Evolutionary conservation across 1,140 invertebrate species (phyloP), one percentile per base, ranked within the genome.

Genomic region (Pachypsylla venusta): DNA sequence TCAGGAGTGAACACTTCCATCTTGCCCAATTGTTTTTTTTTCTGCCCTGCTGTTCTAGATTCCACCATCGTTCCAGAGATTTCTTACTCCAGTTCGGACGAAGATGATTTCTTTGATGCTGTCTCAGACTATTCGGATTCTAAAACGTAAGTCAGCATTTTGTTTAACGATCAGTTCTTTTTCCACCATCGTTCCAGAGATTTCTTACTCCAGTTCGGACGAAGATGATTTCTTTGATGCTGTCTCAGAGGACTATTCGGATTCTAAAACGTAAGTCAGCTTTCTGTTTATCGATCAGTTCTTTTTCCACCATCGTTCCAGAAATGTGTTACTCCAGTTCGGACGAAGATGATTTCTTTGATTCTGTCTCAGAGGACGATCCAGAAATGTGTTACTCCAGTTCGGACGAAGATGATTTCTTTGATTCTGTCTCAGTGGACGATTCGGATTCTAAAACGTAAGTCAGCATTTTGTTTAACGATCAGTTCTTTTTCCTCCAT

Each of bases 151-250:
- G 42, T 48, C n/a, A n/a, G n/a, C n/a, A n/a, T n/a, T n/a, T n/a
- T n/a, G n/a, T n/a, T n/a, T n/a, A n/a, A n/a, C n/a, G n/a, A n/a
- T n/a, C n/a, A n/a, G n/a, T n/a, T n/a, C n/a, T n/a, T n/a, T n/a
- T n/a, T n/a, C n/a, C n/a, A n/a, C n/a, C n/a, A n/a, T n/a, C n/a
- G 85, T 93, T 28, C 92, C 90, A 22, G 88, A 88, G 67, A 91
- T 84, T 55, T 96, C 92, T 0, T 97, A 96, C 73, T 96, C 92
- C 0, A 93, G 89, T 67, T 95, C 92, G 30, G 93, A 97, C 65
- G 93, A 97, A 68, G 93, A 98, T 63, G 91, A 96, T 71, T 97
- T 91, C 73, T 96, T 82, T 70, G 93, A 98, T 77, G 93, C 93
- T 7, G 84, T 48, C 4, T 48, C 42, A n/a, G 42, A 48, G 42